Percentiles rank a stretch among this genome's conserved stretches.
Conservation (phyloP, 2,797 vertebrate species). For the Alcedo quadribrachys region DNA sequence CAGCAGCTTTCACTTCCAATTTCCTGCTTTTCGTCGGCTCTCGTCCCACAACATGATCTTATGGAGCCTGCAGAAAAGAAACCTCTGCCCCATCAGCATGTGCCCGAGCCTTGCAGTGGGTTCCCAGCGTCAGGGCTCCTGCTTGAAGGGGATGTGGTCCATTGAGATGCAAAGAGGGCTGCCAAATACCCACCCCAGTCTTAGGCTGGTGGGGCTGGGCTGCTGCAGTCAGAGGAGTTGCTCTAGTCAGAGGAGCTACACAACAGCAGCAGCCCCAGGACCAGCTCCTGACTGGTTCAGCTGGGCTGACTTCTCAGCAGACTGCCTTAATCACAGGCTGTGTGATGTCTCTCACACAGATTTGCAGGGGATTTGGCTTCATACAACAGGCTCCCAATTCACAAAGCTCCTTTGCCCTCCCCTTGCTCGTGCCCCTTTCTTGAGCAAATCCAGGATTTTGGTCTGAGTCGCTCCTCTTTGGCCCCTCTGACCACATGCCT, state of each 20-base stretch:
- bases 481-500: neutral
- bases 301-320: neutral
- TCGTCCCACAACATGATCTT: neutral
- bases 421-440: neutral
- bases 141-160: neutral
- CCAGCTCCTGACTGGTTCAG: neutral
- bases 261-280: neutral
- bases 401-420: neutral
- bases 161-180: neutral
- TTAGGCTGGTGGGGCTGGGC: neutral
- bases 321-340: neutral
- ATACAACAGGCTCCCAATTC: neutral
- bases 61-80: neutral
- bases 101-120: neutral
- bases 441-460: neutral
- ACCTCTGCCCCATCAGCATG: neutral
- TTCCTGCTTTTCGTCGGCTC: slow-evolving; percentile 53
- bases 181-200: neutral
- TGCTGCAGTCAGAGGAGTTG: neutral
- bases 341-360: neutral
- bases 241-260: neutral
- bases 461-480: neutral
- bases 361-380: slow-evolving; percentile 35
- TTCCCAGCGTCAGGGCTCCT: neutral
- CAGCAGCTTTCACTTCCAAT: slow-evolving; percentile 21